phyloP scores from a whole-genome alignment of 2,113 vertebrate genomes.

The Mionectes macconnelli region DNA sequence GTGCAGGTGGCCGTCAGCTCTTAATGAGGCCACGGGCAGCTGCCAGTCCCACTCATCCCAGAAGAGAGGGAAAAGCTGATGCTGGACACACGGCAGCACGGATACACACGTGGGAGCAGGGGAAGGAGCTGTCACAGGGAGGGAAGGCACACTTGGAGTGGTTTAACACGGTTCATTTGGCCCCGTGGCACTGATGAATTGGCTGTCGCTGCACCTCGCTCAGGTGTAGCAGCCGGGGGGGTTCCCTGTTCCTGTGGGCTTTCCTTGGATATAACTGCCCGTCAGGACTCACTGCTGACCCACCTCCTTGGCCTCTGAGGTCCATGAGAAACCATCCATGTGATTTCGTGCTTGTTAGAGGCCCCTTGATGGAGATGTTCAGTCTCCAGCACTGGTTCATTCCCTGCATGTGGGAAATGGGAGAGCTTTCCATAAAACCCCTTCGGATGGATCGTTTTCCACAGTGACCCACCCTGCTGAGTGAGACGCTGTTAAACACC shows the following conservation, averaged over 20 bases:
- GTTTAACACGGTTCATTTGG: neutral
- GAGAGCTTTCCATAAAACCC: neutral
- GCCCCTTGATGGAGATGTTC: neutral
- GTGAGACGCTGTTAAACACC: neutral
- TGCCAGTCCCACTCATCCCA: rapidly evolving
- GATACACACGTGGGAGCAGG: rapidly evolving
- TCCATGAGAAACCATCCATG: neutral
- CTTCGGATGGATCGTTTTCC: neutral
- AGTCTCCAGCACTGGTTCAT: neutral
- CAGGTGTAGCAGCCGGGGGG: neutral
- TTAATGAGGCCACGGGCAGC: neutral
- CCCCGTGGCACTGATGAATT: rapidly evolving
- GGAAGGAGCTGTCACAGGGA: neutral
- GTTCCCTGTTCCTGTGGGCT: neutral
- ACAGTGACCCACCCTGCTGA: neutral
- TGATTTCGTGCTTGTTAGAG: neutral
- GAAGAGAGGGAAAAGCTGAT: neutral
- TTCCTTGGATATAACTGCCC: neutral
- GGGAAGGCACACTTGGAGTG: neutral
- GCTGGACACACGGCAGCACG: neutral
- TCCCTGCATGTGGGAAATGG: rapidly evolving
- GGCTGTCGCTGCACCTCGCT: neutral
- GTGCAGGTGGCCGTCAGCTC: neutral
- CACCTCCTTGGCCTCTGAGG: neutral
- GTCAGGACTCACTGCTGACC: neutral